A percentile compares a stretch with the other conserved stretches of the same genome.
Evolutionary conservation across 2,113 vertebrate genomes (phyloP).

Genomic region (Macquaria australasica): DNA sequence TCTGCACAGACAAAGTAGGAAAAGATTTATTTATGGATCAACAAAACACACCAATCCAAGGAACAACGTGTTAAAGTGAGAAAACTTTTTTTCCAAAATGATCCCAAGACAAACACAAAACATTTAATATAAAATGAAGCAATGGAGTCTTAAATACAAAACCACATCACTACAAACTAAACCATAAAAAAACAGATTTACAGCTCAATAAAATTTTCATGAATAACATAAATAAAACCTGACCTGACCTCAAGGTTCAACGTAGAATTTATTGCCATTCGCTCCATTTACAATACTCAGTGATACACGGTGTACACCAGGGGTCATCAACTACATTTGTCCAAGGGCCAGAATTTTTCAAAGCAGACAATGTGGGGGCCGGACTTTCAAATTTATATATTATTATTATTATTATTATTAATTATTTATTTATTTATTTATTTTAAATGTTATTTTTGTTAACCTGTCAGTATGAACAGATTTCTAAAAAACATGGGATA

Average conservation of each 20-base stretch:
- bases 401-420: too few species aligned
- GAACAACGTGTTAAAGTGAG: too few species aligned
- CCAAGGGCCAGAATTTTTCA: too few species aligned
- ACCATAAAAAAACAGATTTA: background rate
- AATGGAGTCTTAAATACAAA: background rate
- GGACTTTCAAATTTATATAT: too few species aligned
- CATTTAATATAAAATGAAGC: background rate
- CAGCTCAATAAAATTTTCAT: background rate
- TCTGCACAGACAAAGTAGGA: background rate
- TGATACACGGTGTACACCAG: too few species aligned
- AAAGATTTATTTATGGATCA: background rate
- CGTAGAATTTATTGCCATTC: too few species aligned
- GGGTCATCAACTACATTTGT: too few species aligned
- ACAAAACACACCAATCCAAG: background rate
- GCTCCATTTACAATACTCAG: background rate
- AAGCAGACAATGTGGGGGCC: too few species aligned
- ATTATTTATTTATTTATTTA: too few species aligned
- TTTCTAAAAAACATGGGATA: too few species aligned
- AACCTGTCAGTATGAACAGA: too few species aligned
- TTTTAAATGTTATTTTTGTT: too few species aligned
- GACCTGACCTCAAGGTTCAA: background rate
- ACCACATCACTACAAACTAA: background rate
- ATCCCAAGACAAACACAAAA: background rate
- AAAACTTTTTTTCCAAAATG: background rate
- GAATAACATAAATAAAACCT: background rate